Percentiles rank a stretch among this genome's conserved stretches.
Evolutionary conservation across 2,888 invertebrate species (phyloP).

Genomic region (Agrochola litura): DNA sequence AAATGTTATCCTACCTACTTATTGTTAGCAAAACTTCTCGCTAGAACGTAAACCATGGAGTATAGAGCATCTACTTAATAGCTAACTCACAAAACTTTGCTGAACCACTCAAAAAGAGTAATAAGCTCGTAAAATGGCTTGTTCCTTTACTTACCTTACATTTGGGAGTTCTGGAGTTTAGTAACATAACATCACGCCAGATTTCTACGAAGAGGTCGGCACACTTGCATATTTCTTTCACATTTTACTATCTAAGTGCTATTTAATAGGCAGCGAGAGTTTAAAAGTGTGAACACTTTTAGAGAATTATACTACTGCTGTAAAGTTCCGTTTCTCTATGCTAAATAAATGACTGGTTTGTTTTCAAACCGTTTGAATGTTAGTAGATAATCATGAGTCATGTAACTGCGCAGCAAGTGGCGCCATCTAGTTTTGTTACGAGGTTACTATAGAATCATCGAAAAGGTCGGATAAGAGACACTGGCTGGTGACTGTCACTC

Average conservation of each 20-base stretch:
- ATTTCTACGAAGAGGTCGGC: too few species aligned
- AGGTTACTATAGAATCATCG: neutral
- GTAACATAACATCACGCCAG: neutral
- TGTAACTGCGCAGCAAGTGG: neutral
- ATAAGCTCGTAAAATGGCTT: constrained; percentile 53
- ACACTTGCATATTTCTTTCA: neutral
- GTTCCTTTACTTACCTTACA: constrained; percentile 35
- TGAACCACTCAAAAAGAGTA: constrained; percentile 60
- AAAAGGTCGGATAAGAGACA: neutral
- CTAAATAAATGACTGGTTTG: neutral
- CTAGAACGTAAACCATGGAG: constrained; percentile 28
- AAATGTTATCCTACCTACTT: constrained; percentile 39
- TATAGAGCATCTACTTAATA: constrained; percentile 45
- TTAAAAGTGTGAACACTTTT: neutral
- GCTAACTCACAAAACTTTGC: constrained; percentile 50
- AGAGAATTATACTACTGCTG: too few species aligned
- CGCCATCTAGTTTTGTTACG: neutral
- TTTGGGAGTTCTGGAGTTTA: constrained; percentile 4
- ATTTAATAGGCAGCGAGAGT: neutral
- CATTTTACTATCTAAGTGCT: neutral
- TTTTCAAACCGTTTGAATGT: neutral
- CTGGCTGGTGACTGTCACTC: neutral
- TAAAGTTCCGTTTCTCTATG: neutral
- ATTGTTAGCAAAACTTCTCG: constrained; percentile 49
- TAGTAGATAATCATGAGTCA: neutral